Evolutionary conservation across 2,113 vertebrate genomes (phyloP), one percentile per base, ranked within the genome.

Genomic region (Bagarius yarrelli): DNA sequence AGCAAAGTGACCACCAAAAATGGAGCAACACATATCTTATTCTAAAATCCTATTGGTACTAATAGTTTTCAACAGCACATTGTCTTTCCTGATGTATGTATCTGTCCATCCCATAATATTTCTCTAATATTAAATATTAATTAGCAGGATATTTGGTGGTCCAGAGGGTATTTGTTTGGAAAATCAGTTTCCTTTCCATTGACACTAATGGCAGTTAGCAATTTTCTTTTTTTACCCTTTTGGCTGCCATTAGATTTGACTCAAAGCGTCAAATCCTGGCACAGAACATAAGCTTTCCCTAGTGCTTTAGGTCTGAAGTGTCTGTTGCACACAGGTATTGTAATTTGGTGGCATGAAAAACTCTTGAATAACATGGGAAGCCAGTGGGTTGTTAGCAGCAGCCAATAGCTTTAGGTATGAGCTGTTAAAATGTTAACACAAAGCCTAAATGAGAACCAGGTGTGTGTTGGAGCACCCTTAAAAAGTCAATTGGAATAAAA

Each of bases 401-500:
- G 47, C 70, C 71, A 64, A 56, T 60, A 66, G 79, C 59, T 55
- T 40, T 50, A 47, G 23, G 19, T 64, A 63, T 53, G 50, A 74
- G 71, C 30, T 40, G 71, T 55, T 23, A 66, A 30, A 81, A 74
- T 64, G 47, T 32, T 44, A 81, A 36, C 79, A 34, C 21, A 11
- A 13, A 40, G 44, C 36, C 44, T 64, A 55, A 64, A 81, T 73
- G 79, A 74, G 70, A 81, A 81, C 27, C 79, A 81, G 79, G 80
- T 81, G 80, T 53, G 71, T 27, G 27, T 50, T 27, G 66, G 63
- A 56, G 63, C 36, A 50, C 3, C 4, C 15, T 13, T 21, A 27
- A 76, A 32, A 47, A 71, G 12, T 40, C 19, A 12, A 18, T 27
- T 27, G 27, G 52, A 53, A 72, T 14, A 52, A 53, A 30, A 32